Evolutionary conservation across 2,888 invertebrate genomes (phyloP).

Genomic region (Apamea monoglypha): DNA sequence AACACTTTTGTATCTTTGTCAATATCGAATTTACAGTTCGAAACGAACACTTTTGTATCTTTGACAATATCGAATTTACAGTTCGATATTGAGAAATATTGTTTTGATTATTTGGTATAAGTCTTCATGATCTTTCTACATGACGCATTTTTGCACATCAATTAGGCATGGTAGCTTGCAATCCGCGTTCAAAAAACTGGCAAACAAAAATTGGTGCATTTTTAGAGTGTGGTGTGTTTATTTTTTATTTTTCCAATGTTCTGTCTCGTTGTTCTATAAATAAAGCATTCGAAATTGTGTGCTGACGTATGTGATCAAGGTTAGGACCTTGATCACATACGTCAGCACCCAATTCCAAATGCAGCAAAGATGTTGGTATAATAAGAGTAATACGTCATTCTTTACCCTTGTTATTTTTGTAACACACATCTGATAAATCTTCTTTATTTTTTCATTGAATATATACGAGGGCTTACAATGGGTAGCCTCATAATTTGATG

Average conservation of each 20-base stretch:
- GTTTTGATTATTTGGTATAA: neutral
- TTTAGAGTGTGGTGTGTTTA: neutral
- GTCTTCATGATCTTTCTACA: neutral
- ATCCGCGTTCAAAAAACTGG: neutral
- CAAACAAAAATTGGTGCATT: neutral
- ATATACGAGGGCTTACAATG: constrained; percentile 25
- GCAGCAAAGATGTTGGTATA: constrained; percentile 21
- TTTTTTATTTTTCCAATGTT: constrained; percentile 1
- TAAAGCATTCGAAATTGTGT: constrained; percentile 26
- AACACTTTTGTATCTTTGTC: too few relatives aligned
- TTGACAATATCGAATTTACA: neutral
- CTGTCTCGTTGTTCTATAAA: constrained; percentile 29
- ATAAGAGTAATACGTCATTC: constrained; percentile 35
- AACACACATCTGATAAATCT: constrained; percentile 32
- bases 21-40: too few relatives aligned
- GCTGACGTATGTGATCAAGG: too few relatives aligned
- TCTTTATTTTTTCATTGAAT: constrained; percentile 41
- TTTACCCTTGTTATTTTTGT: constrained; percentile 30
- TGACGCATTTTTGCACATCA: neutral
- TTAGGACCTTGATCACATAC: constrained; percentile 38
- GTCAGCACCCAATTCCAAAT: constrained; percentile 37
- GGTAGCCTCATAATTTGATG: constrained; percentile 40
- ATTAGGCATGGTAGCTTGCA: neutral
- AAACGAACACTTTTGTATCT: neutral
- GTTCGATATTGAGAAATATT: neutral